These are phyloP conservation scores for Copidosoma aretas DNA, from an alignment of 2,888 invertebrate genomes.

Conservation along the genomic window DNA sequence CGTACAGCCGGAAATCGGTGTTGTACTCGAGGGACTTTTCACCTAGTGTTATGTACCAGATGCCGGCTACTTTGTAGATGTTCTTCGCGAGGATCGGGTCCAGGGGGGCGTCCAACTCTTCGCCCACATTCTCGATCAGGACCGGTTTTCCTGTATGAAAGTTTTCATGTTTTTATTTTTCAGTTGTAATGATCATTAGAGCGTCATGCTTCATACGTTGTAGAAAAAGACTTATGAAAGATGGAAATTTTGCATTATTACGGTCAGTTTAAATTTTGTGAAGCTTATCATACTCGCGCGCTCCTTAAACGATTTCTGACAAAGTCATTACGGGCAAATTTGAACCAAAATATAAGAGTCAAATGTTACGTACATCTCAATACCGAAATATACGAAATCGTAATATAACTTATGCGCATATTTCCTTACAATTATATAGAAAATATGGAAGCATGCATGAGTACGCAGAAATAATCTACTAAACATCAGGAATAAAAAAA, in stretches of 20 bases:
- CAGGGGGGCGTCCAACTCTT: slow-evolving; percentile 79
- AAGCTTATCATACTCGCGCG: no score
- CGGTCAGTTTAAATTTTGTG: background rate
- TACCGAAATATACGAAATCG: no score
- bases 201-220: slow-evolving; percentile 7
- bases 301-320: no score
- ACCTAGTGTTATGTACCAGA: slow-evolving; percentile 78
- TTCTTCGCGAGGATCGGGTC: slow-evolving; percentile 79
- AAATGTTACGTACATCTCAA: no score
- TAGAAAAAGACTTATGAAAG: background rate
- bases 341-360: no score
- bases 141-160: slow-evolving; percentile 68
- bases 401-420: no score
- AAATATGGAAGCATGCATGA: no score
- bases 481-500: no score
- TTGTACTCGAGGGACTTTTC: slow-evolving; percentile 81
- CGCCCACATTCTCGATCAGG: slow-evolving; percentile 78
- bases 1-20: slow-evolving; percentile 76
- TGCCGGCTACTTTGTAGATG: slow-evolving; percentile 76
- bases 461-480: no score
- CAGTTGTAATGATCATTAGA: no score
- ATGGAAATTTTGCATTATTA: background rate
- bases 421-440: no score
- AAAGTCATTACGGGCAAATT: no score
- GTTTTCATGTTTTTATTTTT: background rate